Percentiles rank a stretch among this genome's conserved stretches.
phyloP scores from a whole-genome alignment of 1,140 invertebrate genomes.

The Onthophagus taurus region DNA sequence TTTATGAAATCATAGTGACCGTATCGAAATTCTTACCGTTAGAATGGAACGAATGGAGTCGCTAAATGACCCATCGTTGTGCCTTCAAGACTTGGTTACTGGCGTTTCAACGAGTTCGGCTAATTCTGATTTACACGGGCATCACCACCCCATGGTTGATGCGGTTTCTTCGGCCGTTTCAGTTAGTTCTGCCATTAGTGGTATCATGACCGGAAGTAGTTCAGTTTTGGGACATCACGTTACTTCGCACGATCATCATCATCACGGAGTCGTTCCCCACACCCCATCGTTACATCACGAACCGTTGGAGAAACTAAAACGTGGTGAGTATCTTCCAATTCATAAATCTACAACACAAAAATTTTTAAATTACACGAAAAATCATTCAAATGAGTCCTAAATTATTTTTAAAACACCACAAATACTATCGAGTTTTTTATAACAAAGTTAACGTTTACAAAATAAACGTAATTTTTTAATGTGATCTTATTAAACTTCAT shows the following conservation, averaged over 20 bases:
- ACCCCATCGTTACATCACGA: constrained; percentile 59
- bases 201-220: constrained; percentile 53
- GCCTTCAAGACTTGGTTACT: constrained; percentile 62
- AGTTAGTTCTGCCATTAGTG: constrained; percentile 54
- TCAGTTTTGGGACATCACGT: constrained; percentile 41
- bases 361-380: too few species aligned
- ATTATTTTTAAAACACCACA: too few species aligned
- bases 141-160: constrained; percentile 52
- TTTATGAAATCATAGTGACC: too few species aligned
- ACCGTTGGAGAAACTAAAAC: constrained; percentile 72
- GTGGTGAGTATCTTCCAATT: constrained; percentile 50
- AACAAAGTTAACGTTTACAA: too few species aligned
- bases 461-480: too few species aligned
- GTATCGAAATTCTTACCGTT: too few species aligned
- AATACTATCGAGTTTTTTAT: too few species aligned
- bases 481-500: too few species aligned
- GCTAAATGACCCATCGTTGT: constrained; percentile 54
- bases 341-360: neutral
- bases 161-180: constrained; percentile 50
- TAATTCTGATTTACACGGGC: constrained; percentile 42
- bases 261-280: constrained; percentile 34
- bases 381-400: too few species aligned
- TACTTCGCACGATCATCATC: constrained; percentile 37
- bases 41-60: constrained; percentile 47
- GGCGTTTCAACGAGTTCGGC: constrained; percentile 36